Percentiles rank a stretch among this genome's conserved stretches.
Evolutionary conservation across 2,113 vertebrate genomes (phyloP).

Genomic region (Cisticola juncidis): DNA sequence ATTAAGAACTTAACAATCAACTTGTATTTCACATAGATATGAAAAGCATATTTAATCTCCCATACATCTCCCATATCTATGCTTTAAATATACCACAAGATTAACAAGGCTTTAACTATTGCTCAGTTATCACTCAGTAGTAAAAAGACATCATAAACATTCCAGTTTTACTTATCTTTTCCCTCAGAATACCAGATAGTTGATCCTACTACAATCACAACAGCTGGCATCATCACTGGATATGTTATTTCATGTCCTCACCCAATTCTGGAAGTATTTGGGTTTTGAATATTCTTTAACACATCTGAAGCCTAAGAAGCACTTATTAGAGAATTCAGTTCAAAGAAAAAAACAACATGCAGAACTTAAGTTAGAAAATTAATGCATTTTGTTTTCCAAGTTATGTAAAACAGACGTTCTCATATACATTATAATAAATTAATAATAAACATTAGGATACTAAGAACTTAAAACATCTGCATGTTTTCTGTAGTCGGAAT

Average conservation of each 20-base stretch:
- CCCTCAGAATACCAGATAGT: background rate
- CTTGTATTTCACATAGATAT: background rate
- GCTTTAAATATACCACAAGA: background rate
- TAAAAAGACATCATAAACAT: background rate
- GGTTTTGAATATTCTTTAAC: background rate
- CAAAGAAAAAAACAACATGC: background rate
- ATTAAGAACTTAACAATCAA: background rate
- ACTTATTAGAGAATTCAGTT: background rate
- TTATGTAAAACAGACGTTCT: background rate
- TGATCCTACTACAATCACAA: background rate
- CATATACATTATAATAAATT: background rate
- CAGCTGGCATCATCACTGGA: background rate
- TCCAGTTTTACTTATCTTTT: background rate
- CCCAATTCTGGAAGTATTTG: background rate
- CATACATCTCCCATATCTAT: fast-evolving
- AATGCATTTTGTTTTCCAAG: background rate
- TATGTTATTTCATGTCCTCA: background rate
- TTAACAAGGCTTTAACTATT: background rate
- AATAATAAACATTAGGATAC: background rate
- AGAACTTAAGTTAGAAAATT: background rate
- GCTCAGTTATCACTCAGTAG: background rate
- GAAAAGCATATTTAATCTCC: background rate
- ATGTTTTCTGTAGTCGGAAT: background rate
- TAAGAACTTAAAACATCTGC: background rate
- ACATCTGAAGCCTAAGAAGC: background rate